Percentiles rank a stretch among this genome's conserved stretches.
phyloP scores from a whole-genome alignment of 2,113 vertebrate species.

The Planiliza haematocheilus region DNA sequence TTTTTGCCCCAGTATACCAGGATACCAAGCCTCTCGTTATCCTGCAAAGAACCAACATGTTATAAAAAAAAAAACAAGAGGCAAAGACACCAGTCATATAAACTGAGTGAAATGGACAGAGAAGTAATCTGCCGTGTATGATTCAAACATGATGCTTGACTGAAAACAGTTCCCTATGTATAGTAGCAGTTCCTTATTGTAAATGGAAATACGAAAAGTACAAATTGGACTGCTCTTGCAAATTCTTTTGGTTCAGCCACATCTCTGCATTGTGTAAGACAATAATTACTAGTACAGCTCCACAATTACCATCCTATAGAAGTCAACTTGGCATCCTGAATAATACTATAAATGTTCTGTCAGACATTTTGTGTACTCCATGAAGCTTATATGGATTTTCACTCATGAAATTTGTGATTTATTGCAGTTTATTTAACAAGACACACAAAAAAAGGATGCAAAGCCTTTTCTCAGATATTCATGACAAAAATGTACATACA shows the following conservation, averaged over 20 bases:
- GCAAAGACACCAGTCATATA: not conserved
- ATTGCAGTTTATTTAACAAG: conserved; percentile 19
- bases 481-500: conserved; percentile 15
- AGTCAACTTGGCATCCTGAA: conserved; percentile 23
- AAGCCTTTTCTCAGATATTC: not conserved
- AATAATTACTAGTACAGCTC: conserved; percentile 42
- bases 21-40: too few relatives aligned
- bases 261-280: conserved; percentile 37
- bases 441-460: not conserved
- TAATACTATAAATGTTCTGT: conserved; percentile 50
- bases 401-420: conserved; percentile 19
- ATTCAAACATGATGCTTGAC: conserved; percentile 53
- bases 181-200: not conserved
- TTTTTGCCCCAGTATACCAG: too few relatives aligned
- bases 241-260: conserved; percentile 46
- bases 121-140: conserved; percentile 3
- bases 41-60: not conserved
- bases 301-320: conserved; percentile 42
- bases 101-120: not conserved
- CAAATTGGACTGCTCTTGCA: conserved; percentile 31
- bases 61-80: not conserved
- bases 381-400: conserved; percentile 16
- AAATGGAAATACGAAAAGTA: conserved; percentile 33
- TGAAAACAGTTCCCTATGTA: conserved; percentile 33
- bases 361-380: conserved; percentile 21